These are phyloP conservation scores for Allolobophora icterica DNA, from an alignment of 2,888 invertebrate genomes.

Conservation along the genomic window DNA sequence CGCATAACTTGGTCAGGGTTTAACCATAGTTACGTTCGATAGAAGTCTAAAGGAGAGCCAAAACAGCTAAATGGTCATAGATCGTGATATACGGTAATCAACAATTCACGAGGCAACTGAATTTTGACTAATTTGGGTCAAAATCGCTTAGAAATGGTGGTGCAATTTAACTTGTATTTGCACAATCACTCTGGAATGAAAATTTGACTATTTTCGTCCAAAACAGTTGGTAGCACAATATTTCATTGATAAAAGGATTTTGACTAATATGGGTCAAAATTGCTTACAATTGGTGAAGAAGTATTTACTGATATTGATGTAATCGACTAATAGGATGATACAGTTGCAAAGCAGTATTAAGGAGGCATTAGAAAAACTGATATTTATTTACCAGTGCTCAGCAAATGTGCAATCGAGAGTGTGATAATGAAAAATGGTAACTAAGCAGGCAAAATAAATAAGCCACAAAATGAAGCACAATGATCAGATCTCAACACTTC, in stretches of 20 bases:
- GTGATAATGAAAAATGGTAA: neutral
- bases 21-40: no score
- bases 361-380: neutral
- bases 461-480: neutral
- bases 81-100: no score
- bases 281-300: neutral
- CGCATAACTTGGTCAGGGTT: no score
- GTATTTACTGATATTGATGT: no score
- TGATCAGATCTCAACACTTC: no score
- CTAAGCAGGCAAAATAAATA: neutral
- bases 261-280: neutral
- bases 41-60: no score
- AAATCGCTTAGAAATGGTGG: no score
- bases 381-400: neutral
- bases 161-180: no score
- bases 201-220: neutral
- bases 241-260: neutral
- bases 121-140: no score
- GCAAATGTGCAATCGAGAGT: neutral
- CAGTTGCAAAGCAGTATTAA: neutral
- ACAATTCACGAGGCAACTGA: no score
- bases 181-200: neutral
- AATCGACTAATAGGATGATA: neutral
- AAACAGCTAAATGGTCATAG: no score
- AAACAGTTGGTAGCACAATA: neutral